Evolutionary conservation across 2,888 invertebrate genomes (phyloP), one percentile per base, ranked within the genome.

Genomic region (Pseudanteris insignis): DNA sequence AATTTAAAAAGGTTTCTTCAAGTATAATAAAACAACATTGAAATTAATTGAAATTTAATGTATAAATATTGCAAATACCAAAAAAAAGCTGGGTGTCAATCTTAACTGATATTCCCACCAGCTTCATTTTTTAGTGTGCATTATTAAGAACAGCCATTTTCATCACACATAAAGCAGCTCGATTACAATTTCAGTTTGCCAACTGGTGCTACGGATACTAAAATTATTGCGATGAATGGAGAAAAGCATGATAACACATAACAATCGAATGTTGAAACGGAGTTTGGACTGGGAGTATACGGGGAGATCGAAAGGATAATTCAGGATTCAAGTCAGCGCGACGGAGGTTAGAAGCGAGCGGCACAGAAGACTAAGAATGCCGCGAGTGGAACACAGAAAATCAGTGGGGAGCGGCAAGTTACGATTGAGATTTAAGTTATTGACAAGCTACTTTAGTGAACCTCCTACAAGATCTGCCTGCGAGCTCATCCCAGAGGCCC

Each of bases 351-450:
- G 43, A 7, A 33, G 14, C 34, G 41, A 47, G 47, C 34, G 61
- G 66, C 65, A 66, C 66, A 66, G 61, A 58, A 73, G 70, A 72
- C n/a, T 24, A 12, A 54, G 32, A 33, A 44, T 44, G 43, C 8
- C 29, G 14, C 34, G 41, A 47, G 47, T 38, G 61, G 66, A 65
- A 66, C 66, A 66, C 61, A 58, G 74, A 70, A 72, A 75, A 74
- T 76, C 76, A 75, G 76, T 70, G 68, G 75, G 76, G 75, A 73
- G 72, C 67, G 70, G 67, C 67, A 78, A 78, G 76, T 77, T 78
- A 75, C 74, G 76, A 79, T 79, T 78, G 77, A 77, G 78, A 79
- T 79, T 79, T 78, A 79, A 78, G 73, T 79, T 79, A 79, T 79
- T 78, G 79, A 78, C 78, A 79, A 79, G 79, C 74, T 76, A 76